phyloP scores from a whole-genome alignment of 1,140 invertebrate species.

The Daktulosphaira vitifoliae region DNA sequence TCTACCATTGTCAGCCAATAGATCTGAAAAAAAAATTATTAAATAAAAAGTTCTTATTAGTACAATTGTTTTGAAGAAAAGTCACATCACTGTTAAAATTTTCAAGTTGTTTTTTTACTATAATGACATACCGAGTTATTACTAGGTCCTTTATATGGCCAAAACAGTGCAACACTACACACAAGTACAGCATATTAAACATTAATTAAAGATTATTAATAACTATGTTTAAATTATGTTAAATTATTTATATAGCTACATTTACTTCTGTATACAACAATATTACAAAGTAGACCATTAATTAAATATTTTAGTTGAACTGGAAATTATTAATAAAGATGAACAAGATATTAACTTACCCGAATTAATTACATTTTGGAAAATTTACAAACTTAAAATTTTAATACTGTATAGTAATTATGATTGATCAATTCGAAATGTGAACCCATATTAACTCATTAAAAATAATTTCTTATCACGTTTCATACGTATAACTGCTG shows the following conservation, averaged over 20 bases:
- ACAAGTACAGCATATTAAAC: conserved; percentile 11
- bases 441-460: conserved; percentile 1
- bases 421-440: conserved; percentile 1
- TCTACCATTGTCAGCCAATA: conserved; percentile 28
- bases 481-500: not conserved
- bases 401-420: not conserved
- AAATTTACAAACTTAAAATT: not conserved
- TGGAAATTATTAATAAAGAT: too few species aligned
- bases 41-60: too few species aligned
- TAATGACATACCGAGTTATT: not conserved
- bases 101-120: too few species aligned
- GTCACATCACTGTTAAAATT: too few species aligned
- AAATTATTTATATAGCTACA: too few species aligned
- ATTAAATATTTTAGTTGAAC: too few species aligned
- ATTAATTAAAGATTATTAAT: too few species aligned
- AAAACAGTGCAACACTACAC: conserved; percentile 1
- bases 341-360: conserved; percentile 2
- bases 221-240: too few species aligned
- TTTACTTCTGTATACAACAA: too few species aligned
- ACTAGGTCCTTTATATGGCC: not conserved
- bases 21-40: conserved; percentile 5
- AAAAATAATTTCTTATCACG: not conserved
- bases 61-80: too few species aligned
- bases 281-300: too few species aligned
- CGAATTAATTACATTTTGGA: conserved; percentile 19